A percentile compares a stretch with the other conserved stretches of the same genome.
phyloP scores from a whole-genome alignment of 2,888 invertebrate genomes.

The Watsonalla binaria region DNA sequence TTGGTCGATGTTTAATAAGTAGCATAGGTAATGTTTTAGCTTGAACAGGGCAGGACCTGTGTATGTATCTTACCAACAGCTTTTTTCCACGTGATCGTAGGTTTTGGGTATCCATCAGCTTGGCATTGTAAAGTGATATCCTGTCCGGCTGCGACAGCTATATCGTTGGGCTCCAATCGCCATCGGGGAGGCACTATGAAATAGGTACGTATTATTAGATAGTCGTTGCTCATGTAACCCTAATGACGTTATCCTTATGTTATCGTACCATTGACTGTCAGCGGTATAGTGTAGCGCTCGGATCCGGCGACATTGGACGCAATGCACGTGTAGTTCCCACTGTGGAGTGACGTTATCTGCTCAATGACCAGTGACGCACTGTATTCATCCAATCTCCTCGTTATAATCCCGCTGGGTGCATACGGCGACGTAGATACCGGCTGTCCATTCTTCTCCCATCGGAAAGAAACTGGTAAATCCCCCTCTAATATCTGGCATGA shows the following conservation, averaged over 20 bases:
- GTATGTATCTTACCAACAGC: slow-evolving; percentile 82
- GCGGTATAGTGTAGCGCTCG: slow-evolving; percentile 86
- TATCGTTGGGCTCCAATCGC: slow-evolving; percentile 90
- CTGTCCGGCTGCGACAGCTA: slow-evolving; percentile 89
- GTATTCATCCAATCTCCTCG: slow-evolving; percentile 87
- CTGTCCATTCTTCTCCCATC: slow-evolving; percentile 94
- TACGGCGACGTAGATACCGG: slow-evolving; percentile 82
- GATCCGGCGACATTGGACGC: slow-evolving; percentile 92
- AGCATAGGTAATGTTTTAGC: no score
- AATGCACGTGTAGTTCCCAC: slow-evolving; percentile 95
- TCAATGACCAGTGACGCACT: slow-evolving; percentile 92
- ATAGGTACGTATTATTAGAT: neutral
- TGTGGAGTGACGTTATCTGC: slow-evolving; percentile 89
- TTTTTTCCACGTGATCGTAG: slow-evolving; percentile 92
- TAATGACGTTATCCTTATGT: neutral
- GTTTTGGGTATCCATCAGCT: slow-evolving; percentile 94
- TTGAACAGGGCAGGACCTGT: neutral
- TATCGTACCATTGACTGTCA: slow-evolving; percentile 88
- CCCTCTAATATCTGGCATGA: slow-evolving; percentile 95
- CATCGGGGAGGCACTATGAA: slow-evolving; percentile 90
- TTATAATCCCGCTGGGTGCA: slow-evolving; percentile 68
- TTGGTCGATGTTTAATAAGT: no score
- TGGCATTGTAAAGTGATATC: slow-evolving; percentile 92
- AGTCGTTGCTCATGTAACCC: neutral
- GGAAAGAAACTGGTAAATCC: slow-evolving; percentile 93